Base-by-base conservation (phyloP, 1,140 invertebrate species). In the Saccostrea echinata region DNA sequence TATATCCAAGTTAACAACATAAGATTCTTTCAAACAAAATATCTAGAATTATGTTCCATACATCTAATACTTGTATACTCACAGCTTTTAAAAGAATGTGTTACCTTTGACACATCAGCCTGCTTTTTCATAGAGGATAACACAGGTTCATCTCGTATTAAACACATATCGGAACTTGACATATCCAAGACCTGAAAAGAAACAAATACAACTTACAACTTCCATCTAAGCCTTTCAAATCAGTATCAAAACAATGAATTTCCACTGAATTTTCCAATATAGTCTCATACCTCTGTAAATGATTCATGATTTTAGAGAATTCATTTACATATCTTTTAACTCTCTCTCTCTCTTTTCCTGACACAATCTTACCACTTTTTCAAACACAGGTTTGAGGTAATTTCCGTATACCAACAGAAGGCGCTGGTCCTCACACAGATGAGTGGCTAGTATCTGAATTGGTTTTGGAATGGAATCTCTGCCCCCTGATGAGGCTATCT, bases 321-420 rank as follows among this genome's bases (percentile, higher is more conserved):
- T 43, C 43, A 43, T 43, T 43, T n/a, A n/a, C n/a, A n/a, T n/a
- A n/a, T n/a, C n/a, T 55, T 55, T 16, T 61, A 18, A 21, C 55
- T 61, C 1, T 21, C 16, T 61, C 18, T 61, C 16, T 61, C 71
- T 35, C 27, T 43, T 8, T 24, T 52, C 12, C 16, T 53, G 21
- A 18, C 35, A 51, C 4, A 3, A 84, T 85, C 93, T 90, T 88
- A 94, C 94, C 88, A 94, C 81, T 91, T 92, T 93, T 88, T 95
- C 94, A 88, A 95, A 94, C 24, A 88, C 91, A 18, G 94, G 94
- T 90, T 93, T 93, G 0, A 95, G 82, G 84, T 90, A 91, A 82
- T 90, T 92, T 71, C 94, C 94, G 91, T 95, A 92, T 0, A 91
- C 92, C 52, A 94, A 68, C 35, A 93, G 84, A 0, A 95, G 86